Percentiles rank a stretch among this genome's conserved stretches.
These are phyloP conservation scores for Acanthochromis polyacanthus DNA, from an alignment of 2,113 vertebrate species.

Conservation along the genomic window DNA sequence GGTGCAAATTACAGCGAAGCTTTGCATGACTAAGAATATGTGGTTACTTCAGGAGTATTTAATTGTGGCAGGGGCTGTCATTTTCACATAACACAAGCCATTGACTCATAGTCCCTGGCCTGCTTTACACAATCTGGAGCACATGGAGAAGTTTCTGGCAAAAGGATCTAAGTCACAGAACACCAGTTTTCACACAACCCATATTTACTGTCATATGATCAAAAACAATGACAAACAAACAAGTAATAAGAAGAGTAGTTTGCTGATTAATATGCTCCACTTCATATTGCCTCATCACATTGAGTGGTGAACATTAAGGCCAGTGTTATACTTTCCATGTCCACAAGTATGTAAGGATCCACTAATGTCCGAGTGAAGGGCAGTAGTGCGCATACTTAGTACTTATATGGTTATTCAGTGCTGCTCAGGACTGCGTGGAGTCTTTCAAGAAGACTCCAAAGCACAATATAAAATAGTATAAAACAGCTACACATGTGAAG, in stretches of 20 bases:
- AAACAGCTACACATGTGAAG: too few relatives aligned
- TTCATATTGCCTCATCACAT: neutral
- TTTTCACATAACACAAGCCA: constrained; percentile 44
- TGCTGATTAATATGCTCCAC: neutral
- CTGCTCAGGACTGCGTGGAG: too few relatives aligned
- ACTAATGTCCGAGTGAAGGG: too few relatives aligned
- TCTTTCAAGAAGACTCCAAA: too few relatives aligned
- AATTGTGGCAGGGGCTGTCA: constrained; percentile 34
- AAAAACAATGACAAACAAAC: constrained; percentile 29
- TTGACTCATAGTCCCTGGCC: constrained; percentile 41
- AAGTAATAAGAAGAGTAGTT: neutral
- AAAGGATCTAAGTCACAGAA: constrained; percentile 28
- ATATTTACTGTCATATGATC: constrained; percentile 31
- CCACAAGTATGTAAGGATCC: too few relatives aligned
- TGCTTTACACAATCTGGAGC: constrained; percentile 32
- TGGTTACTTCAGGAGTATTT: constrained; percentile 34
- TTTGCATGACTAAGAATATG: constrained; percentile 16
- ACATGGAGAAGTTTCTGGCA: constrained; percentile 39
- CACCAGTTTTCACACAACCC: constrained; percentile 15
- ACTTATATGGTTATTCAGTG: too few relatives aligned
- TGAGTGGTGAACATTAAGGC: neutral
- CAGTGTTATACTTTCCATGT: neutral
- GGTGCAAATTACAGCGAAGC: constrained; percentile 11
- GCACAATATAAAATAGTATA: too few relatives aligned
- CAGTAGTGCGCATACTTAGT: too few relatives aligned